Percentiles rank a stretch among this genome's conserved stretches.
These are phyloP conservation scores for Spermophilus dauricus DNA, from an alignment of 2,113 vertebrate species.

Conservation along the genomic window DNA sequence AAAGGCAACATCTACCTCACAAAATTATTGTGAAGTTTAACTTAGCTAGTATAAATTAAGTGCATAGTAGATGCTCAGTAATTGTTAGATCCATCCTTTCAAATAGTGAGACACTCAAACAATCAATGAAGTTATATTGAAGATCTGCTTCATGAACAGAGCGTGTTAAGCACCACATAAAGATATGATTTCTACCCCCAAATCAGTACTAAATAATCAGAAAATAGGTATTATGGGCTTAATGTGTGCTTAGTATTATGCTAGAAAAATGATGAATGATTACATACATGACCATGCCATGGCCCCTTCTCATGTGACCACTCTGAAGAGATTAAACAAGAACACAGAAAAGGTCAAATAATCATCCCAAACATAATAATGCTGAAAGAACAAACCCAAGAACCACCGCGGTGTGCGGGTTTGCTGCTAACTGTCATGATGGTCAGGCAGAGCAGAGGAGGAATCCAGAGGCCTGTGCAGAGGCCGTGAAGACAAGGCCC, in stretches of 20 bases:
- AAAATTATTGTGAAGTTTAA: neutral
- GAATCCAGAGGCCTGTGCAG: neutral
- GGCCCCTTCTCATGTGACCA: neutral
- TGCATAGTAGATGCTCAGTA: neutral
- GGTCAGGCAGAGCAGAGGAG: neutral
- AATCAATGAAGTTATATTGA: neutral
- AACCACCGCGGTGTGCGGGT: rapidly evolving
- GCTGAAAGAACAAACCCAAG: neutral
- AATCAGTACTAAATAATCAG: neutral
- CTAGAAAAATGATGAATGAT: neutral
- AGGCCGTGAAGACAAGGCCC: neutral
- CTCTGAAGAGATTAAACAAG: neutral
- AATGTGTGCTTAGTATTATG: neutral
- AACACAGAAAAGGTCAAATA: neutral
- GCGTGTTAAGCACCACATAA: neutral
- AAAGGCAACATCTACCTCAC: neutral
- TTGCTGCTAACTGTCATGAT: neutral
- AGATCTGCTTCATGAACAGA: neutral
- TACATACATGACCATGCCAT: neutral
- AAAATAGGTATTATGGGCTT: neutral
- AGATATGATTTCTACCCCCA: neutral
- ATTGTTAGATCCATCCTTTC: neutral
- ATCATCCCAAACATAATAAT: neutral
- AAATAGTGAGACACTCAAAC: neutral
- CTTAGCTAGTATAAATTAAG: neutral